phyloP scores from a whole-genome alignment of 2,113 vertebrate genomes.

The Phylloscopus whistleri region DNA sequence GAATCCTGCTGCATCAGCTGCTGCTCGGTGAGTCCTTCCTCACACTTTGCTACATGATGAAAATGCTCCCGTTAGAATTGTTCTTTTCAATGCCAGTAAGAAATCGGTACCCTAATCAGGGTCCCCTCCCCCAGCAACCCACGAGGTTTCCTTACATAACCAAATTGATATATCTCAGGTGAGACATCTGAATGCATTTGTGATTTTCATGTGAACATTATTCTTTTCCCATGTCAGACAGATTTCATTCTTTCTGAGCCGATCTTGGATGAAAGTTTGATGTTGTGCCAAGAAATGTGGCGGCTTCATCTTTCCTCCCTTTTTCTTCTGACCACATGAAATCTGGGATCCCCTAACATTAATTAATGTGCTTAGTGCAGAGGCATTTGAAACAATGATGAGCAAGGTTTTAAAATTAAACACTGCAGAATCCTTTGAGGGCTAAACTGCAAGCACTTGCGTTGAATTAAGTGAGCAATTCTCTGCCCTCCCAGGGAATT shows the following conservation, averaged over 20 bases:
- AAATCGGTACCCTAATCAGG: not conserved
- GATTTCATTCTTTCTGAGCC: not conserved
- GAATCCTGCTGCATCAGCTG: conserved; percentile 23
- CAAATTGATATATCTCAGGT: conserved; percentile 2
- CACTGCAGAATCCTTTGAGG: not conserved
- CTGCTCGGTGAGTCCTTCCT: conserved; percentile 38
- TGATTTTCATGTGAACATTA: not conserved
- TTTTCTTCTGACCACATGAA: not conserved
- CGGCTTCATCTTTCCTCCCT: not conserved
- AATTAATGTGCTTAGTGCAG: not conserved
- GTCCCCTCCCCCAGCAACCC: not conserved
- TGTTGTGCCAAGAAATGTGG: not conserved
- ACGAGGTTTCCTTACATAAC: conserved; percentile 31
- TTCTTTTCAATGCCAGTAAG: not conserved
- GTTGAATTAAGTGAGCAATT: not conserved
- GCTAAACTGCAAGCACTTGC: not conserved
- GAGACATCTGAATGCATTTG: not conserved
- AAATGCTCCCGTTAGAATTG: not conserved
- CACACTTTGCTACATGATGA: not conserved
- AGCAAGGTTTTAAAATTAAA: not conserved
- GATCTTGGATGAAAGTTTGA: not conserved
- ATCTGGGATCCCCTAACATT: not conserved
- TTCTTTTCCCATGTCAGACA: not conserved
- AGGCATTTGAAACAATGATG: not conserved
- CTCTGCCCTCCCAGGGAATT: not conserved